phyloP scores from a whole-genome alignment of 2,797 vertebrate genomes.

The Falco naumanni region DNA sequence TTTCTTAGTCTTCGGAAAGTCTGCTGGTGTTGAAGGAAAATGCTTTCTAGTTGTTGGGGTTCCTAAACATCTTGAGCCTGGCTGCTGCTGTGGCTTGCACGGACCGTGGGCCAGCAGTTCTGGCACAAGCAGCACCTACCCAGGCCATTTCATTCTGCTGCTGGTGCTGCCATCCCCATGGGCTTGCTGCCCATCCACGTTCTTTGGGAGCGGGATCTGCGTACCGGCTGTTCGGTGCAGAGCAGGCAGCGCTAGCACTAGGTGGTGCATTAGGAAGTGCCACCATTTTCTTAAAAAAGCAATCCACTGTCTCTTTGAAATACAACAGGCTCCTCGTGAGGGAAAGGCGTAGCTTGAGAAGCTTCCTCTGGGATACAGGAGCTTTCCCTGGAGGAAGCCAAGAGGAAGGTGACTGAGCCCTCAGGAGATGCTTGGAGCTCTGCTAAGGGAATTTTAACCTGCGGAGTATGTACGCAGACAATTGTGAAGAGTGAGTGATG shows the following conservation, averaged over 20 bases:
- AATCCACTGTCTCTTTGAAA: background rate
- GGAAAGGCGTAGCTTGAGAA: background rate
- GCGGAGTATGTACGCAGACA: accelerated
- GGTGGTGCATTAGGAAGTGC: background rate
- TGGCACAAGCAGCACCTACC: background rate
- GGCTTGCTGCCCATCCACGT: background rate
- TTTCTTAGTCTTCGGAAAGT: background rate
- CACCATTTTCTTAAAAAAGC: background rate
- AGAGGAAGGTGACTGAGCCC: background rate
- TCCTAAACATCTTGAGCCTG: background rate
- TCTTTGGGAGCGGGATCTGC: too few species aligned
- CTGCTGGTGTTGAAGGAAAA: background rate
- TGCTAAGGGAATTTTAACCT: background rate
- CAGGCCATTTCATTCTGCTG: accelerated
- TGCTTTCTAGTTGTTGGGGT: background rate
- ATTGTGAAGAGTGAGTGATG: background rate
- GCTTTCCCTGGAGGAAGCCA: background rate
- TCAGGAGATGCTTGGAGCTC: background rate
- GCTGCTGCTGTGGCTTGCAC: background rate
- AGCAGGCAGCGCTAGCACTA: background rate
- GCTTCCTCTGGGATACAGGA: background rate
- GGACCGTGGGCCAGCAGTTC: background rate
- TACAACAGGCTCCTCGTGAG: background rate
- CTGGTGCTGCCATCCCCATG: background rate
- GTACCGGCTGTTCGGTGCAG: background rate